These are phyloP conservation scores for Ligdia adustata DNA, from an alignment of 2,888 invertebrate species.

Conservation along the genomic window DNA sequence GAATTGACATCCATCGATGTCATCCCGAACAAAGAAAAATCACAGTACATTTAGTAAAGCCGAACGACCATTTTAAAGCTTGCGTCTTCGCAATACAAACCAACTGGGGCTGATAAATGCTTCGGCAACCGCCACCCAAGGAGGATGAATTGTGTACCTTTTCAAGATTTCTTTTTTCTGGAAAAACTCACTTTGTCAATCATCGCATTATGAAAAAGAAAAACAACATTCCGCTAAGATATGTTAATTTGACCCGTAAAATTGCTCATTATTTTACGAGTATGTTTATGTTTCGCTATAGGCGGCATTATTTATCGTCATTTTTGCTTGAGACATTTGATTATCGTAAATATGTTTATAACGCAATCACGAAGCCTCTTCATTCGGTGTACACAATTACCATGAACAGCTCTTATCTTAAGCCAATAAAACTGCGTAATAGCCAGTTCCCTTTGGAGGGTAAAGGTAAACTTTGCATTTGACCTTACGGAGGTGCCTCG, in stretches of 20 bases:
- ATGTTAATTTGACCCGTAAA: slow-evolving; percentile 6
- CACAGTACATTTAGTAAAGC: slow-evolving; percentile 51
- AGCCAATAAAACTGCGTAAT: slow-evolving; percentile 58
- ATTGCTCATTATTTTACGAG: slow-evolving; percentile 7
- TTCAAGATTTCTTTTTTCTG: slow-evolving; percentile 15
- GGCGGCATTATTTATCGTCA: neutral
- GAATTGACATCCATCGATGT: slow-evolving; percentile 67
- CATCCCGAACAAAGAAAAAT: slow-evolving; percentile 58
- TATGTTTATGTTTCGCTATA: slow-evolving; percentile 3
- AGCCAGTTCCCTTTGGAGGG: slow-evolving; percentile 49
- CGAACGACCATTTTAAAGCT: slow-evolving; percentile 48
- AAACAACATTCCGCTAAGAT: slow-evolving; percentile 4
- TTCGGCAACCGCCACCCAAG: slow-evolving; percentile 18
- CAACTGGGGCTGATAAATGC: slow-evolving; percentile 29
- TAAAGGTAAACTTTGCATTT: slow-evolving; percentile 63
- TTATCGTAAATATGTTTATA: slow-evolving; percentile 39
- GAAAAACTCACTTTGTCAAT: slow-evolving; percentile 20
- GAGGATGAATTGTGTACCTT: slow-evolving; percentile 18
- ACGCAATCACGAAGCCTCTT: slow-evolving; percentile 22
- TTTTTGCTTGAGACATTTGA: slow-evolving; percentile 21
- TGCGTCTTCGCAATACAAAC: slow-evolving; percentile 30
- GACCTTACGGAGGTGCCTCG: slow-evolving; percentile 52
- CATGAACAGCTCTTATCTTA: slow-evolving; percentile 49
- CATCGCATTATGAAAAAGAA: slow-evolving; percentile 16
- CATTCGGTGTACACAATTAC: slow-evolving; percentile 20